phyloP scores from a whole-genome alignment of 2,888 invertebrate species.

The Drosophila imparisetae region DNA sequence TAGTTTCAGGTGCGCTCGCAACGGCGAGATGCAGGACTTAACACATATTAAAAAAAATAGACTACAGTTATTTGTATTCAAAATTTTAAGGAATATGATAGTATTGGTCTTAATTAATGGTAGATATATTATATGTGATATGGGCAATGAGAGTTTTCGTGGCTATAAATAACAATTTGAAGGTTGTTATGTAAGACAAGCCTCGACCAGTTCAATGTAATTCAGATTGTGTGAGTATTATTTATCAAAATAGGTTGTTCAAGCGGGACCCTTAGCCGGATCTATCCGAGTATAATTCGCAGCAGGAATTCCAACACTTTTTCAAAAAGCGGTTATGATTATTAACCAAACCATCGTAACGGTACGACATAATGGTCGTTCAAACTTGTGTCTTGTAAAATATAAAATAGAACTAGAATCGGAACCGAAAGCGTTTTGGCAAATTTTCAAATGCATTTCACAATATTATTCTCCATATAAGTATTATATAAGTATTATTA shows the following conservation, averaged over 20 bases:
- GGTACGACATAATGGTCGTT: background rate
- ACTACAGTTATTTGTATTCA: background rate
- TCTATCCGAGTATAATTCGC: background rate
- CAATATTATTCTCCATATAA: background rate
- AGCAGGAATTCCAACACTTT: background rate
- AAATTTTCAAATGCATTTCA: background rate
- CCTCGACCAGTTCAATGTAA: background rate
- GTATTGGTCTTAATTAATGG: background rate
- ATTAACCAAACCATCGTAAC: background rate
- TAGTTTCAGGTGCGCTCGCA: background rate
- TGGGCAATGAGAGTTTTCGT: background rate
- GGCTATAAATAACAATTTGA: background rate
- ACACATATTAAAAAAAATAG: background rate
- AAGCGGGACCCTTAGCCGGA: background rate
- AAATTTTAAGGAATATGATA: background rate
- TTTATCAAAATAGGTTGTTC: too few species aligned
- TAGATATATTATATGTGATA: background rate
- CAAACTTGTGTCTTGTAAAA: background rate
- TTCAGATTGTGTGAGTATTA: background rate
- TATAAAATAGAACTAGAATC: background rate
- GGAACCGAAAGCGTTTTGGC: background rate
- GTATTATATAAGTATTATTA: background rate
- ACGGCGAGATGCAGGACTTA: background rate
- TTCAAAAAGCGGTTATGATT: background rate
- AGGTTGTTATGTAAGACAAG: background rate